Conservation (phyloP, 2,113 vertebrate species). For the Myrmecophaga tridactyla region DNA sequence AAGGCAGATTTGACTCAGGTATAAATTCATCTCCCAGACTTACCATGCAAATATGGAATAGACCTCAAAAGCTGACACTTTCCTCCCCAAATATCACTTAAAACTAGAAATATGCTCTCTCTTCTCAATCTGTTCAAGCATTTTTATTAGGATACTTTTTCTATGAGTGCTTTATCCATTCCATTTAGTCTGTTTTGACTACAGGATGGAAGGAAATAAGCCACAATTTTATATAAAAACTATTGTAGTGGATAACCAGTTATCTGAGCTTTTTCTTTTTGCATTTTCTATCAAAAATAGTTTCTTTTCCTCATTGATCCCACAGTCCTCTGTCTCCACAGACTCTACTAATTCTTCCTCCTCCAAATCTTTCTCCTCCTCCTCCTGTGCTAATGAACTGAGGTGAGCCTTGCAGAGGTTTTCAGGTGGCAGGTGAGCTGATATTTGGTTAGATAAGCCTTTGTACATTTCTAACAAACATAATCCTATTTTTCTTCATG, state of each 20-base stretch:
- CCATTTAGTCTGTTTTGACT: no score
- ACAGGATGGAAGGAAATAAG: constrained; percentile 24
- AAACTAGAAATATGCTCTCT: no score
- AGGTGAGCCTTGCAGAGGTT: constrained; percentile 96
- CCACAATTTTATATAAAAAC: constrained; percentile 22
- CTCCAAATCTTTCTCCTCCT: constrained; percentile 88
- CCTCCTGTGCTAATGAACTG: constrained; percentile 86
- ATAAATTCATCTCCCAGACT: no score
- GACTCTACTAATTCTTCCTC: constrained; percentile 85
- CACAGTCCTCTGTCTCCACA: constrained; percentile 80
- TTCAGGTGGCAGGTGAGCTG: constrained; percentile 98
- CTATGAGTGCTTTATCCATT: no score
- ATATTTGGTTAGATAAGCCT: constrained; percentile 98
- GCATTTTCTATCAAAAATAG: constrained; percentile 1
- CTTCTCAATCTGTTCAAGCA: no score
- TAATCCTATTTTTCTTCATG: constrained; percentile 97
- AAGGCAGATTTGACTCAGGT: no score
- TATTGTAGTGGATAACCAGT: constrained; percentile 31
- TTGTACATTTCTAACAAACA: constrained; percentile 97
- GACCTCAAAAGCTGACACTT: no score
- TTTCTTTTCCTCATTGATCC: constrained; percentile 54
- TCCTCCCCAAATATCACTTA: no score
- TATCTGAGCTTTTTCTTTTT: constrained; percentile 33
- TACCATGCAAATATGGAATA: no score
- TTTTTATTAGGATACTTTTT: no score